These are phyloP conservation scores for Columbina picui DNA, from an alignment of 2,113 vertebrate species.

Conservation along the genomic window DNA sequence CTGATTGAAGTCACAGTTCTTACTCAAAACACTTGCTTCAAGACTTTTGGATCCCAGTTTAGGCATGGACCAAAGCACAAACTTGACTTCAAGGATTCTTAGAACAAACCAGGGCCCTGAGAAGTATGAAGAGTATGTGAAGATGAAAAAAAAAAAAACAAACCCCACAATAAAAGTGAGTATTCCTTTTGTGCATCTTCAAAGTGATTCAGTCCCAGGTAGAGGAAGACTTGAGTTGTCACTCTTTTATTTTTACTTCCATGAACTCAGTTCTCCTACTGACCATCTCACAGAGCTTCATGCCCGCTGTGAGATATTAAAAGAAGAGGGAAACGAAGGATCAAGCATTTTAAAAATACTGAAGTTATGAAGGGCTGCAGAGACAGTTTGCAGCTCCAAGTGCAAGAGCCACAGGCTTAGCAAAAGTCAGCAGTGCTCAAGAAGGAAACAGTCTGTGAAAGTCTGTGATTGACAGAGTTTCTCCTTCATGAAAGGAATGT, in stretches of 20 bases:
- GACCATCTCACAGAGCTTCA: not conserved
- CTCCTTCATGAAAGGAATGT: not conserved
- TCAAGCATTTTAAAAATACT: not conserved
- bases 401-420: not conserved
- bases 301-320: not conserved
- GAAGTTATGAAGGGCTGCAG: not conserved
- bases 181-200: not conserved
- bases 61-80: not conserved
- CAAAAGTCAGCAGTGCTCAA: not conserved
- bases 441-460: not conserved
- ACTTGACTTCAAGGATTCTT: not conserved
- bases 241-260: not conserved
- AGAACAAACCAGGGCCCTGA: not conserved
- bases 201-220: not conserved
- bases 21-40: not conserved
- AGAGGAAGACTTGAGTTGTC: not conserved
- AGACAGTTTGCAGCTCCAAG: not conserved
- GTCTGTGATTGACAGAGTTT: not conserved
- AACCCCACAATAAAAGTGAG: not conserved
- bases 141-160: not conserved
- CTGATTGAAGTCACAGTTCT: not conserved
- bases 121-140: not conserved
- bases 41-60: not conserved
- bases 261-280: not conserved
- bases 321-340: not conserved